Evolutionary conservation across 2,113 vertebrate genomes (phyloP), one percentile per base, ranked within the genome.

Genomic region (Marmota flaviventris): DNA sequence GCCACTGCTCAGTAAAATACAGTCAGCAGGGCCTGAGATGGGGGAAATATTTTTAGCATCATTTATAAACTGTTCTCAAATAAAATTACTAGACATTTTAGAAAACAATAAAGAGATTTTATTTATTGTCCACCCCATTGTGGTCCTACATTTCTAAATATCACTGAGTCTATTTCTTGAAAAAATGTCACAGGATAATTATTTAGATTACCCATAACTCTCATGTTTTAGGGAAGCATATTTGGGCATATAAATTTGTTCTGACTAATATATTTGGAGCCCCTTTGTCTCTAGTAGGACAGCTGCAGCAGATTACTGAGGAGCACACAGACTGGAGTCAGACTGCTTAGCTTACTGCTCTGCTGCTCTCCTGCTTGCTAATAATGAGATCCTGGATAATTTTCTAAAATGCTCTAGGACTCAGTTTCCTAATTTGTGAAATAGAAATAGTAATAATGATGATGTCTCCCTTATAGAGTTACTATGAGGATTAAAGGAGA

Each of bases 1-100:
- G 42, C n/a, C 51, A n/a, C 20, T 61, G 13, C 92, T 48, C 20
- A 86, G 25, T 93, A 96, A 98, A 98, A 75, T 37, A 97, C 37
- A 95, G 69, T 94, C 58, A 89, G 32, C 61, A 88, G n/a, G n/a
- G 51, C 34, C 77, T 32, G 48, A 48, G 18, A 58, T 51, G 56
- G 81, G 97, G 96, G 22, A 95, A 94, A 51, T 0, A 85, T 92
- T 95, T 97, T 76, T 96, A 97, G n/a, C 8, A 76, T 79, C 20
- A 86, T 56, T 8, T 34, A 84, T 72, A 79, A 93, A 45, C 34
- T 58, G 14, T 73, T 92, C 75, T 70, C 85, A 97, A 84, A 70
- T 65, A 91, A 94, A 89, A 86, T 45, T 96, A 79, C 45, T 79
- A 56, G 42, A 90, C 34, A 84, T 93, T 90, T 96, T 95, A 97